phyloP scores from a whole-genome alignment of 92 coral and sea anemone species.

The Palythoa caribaeorum region DNA sequence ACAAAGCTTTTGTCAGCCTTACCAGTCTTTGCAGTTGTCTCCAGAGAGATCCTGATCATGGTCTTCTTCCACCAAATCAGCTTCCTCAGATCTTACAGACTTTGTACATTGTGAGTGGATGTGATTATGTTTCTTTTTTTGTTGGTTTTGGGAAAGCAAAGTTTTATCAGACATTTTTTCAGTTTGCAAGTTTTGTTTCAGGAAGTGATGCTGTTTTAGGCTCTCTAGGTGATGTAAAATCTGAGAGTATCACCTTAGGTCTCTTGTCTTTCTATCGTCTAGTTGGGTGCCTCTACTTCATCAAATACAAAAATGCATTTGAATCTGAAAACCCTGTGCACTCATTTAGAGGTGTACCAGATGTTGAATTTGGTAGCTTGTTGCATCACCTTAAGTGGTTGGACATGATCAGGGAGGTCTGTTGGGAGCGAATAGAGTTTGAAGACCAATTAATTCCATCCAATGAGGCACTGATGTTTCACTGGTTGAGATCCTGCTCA shows the following conservation, averaged over 20 bases:
- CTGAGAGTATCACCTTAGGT: neutral
- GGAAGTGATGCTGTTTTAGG: slow-evolving; percentile 4
- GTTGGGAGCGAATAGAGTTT: slow-evolving; percentile 11
- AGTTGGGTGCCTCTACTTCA: slow-evolving; percentile 5
- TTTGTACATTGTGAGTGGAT: slow-evolving; percentile 14
- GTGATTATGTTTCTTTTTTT: slow-evolving; percentile 22
- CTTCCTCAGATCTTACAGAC: slow-evolving; percentile 7
- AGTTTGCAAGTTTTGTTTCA: slow-evolving; percentile 9
- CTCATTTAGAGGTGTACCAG: neutral
- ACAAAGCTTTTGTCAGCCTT: neutral
- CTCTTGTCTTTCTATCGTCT: slow-evolving; percentile 3
- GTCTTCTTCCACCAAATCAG: neutral
- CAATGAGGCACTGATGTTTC: slow-evolving; percentile 5
- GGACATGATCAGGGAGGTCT: slow-evolving; percentile 10
- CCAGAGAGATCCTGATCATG: slow-evolving; percentile 15
- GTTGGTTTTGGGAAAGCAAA: slow-evolving; percentile 27
- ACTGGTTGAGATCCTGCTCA: slow-evolving; percentile 9
- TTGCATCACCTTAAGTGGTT: slow-evolving; percentile 8
- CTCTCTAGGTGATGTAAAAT: neutral
- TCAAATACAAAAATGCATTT: slow-evolving; percentile 5
- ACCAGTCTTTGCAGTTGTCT: neutral
- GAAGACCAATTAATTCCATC: slow-evolving; percentile 4
- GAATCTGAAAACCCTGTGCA: neutral
- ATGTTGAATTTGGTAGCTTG: neutral
- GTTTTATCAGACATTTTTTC: slow-evolving; percentile 3